phyloP scores from a whole-genome alignment of 2,888 invertebrate genomes.

The Rugalucina vietnamica region DNA sequence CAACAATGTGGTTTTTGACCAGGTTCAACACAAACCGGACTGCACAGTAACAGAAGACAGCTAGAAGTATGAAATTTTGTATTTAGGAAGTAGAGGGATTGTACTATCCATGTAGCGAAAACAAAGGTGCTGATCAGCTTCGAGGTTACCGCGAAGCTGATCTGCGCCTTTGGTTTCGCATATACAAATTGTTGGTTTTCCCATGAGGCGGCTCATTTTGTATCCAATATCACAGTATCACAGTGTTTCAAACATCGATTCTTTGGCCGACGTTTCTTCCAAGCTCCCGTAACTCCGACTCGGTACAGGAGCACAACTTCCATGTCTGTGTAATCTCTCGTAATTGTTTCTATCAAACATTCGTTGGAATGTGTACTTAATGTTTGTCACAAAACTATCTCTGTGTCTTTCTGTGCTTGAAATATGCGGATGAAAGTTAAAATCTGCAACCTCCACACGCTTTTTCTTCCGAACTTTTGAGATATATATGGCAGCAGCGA shows the following conservation, averaged over 20 bases:
- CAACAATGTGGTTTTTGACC: no score
- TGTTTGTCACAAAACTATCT: neutral
- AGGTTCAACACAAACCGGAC: no score
- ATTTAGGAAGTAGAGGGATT: no score
- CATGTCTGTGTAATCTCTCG: neutral
- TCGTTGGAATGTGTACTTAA: neutral
- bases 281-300: neutral
- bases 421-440: slow-evolving; percentile 72
- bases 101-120: no score
- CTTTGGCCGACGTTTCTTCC: neutral
- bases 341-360: slow-evolving; percentile 7
- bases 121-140: no score
- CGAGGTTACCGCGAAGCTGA: no score
- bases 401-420: slow-evolving; percentile 18
- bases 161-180: no score
- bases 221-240: no score
- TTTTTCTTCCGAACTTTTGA: slow-evolving; percentile 56
- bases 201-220: no score
- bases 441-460: slow-evolving; percentile 71
- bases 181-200: no score
- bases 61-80: no score
- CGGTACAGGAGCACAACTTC: neutral
- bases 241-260: neutral
- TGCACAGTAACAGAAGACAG: no score
- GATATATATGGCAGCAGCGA: slow-evolving; percentile 56